phyloP scores from a whole-genome alignment of 2,113 vertebrate species.

The Microtus richardsoni region DNA sequence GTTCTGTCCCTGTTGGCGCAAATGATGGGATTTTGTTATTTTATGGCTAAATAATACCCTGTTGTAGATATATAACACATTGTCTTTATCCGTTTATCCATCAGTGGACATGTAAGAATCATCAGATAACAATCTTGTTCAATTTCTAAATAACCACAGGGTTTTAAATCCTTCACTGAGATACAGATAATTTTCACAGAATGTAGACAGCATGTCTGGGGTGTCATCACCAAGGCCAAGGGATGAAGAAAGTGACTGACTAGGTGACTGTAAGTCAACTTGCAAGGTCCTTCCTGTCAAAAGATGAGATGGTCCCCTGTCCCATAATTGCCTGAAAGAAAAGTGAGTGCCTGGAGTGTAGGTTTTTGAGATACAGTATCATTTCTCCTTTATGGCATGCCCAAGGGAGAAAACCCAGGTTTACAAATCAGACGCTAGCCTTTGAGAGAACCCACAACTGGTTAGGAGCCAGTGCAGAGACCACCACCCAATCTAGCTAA shows the following conservation, averaged over 20 bases:
- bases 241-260: background rate
- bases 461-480: background rate
- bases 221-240: background rate
- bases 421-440: background rate
- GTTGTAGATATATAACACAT: background rate
- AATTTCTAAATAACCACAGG: constrained; percentile 28
- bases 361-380: background rate
- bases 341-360: background rate
- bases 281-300: background rate
- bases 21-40: background rate
- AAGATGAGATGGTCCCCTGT: background rate
- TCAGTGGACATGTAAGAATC: background rate
- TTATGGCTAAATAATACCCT: background rate
- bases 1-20: background rate
- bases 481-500: background rate
- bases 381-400: background rate
- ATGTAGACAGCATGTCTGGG: background rate
- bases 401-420: background rate
- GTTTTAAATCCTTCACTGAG: constrained; percentile 44
- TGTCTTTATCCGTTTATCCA: background rate
- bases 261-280: background rate
- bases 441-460: background rate
- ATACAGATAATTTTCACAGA: background rate
- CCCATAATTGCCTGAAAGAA: background rate
- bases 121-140: background rate